Conservation (phyloP, 2,797 vertebrate species). For the Valencia hispanica region DNA sequence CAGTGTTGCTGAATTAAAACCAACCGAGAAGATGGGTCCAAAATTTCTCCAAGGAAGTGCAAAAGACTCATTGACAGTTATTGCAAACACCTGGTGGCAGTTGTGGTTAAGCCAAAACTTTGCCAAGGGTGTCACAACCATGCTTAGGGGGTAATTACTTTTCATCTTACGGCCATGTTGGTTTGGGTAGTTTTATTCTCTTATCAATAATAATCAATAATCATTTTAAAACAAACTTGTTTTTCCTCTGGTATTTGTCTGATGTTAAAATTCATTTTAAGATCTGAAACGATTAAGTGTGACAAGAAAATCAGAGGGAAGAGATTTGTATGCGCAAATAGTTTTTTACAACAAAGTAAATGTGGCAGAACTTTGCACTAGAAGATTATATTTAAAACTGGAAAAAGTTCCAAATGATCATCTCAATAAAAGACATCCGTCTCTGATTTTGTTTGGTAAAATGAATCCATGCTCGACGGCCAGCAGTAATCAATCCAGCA, state of each 20-base stretch:
- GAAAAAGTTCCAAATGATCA: slow-evolving; percentile 57
- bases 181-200: neutral
- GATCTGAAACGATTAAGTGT: neutral
- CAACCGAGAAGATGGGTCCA: neutral
- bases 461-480: slow-evolving; percentile 66
- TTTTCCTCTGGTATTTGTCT: neutral
- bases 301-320: neutral
- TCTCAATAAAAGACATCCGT: slow-evolving; percentile 63
- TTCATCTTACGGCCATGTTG: no score
- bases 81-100: neutral
- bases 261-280: neutral
- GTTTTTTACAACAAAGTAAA: neutral
- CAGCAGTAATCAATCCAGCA: slow-evolving; percentile 64
- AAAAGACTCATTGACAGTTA: neutral
- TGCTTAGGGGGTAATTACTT: neutral
- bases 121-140: neutral
- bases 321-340: neutral
- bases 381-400: slow-evolving; percentile 49
- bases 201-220: neutral
- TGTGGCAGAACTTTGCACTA: slow-evolving; percentile 18
- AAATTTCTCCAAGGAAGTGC: neutral
- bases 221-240: neutral
- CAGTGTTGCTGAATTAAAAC: neutral
- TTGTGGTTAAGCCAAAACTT: neutral
- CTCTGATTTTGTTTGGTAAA: slow-evolving; percentile 71